Percentiles rank a stretch among this genome's conserved stretches.
phyloP scores from a whole-genome alignment of 1,140 invertebrate species.

The Chrysopa pallens region DNA sequence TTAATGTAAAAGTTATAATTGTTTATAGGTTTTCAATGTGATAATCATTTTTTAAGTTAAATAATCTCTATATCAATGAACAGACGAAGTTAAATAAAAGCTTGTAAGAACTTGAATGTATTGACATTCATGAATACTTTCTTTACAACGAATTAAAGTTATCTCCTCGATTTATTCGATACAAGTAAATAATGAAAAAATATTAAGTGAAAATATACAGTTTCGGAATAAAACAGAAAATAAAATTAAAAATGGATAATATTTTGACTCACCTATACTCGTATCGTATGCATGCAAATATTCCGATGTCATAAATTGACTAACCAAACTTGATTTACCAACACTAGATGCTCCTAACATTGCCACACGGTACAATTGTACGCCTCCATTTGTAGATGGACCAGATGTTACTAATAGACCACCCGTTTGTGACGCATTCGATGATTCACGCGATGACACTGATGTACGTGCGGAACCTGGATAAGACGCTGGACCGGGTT shows the following conservation, averaged over 20 bases:
- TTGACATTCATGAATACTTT: too few relatives aligned
- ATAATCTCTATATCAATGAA: too few relatives aligned
- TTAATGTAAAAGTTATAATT: too few relatives aligned
- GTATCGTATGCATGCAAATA: conserved; percentile 87
- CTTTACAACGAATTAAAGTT: too few relatives aligned
- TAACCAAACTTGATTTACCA: conserved; percentile 83
- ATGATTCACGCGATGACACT: conserved; percentile 44
- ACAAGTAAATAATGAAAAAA: too few relatives aligned
- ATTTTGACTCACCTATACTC: conserved; percentile 49
- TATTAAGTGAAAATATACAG: too few relatives aligned
- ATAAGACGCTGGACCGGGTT: conserved; percentile 30
- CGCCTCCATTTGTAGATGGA: conserved; percentile 26
- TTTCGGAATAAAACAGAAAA: too few relatives aligned
- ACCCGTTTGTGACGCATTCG: conserved; percentile 20
- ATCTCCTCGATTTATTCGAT: too few relatives aligned
- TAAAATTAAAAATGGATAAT: neutral
- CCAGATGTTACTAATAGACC: conserved; percentile 19
- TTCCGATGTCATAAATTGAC: conserved; percentile 96
- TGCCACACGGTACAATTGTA: conserved; percentile 47
- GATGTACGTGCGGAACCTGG: conserved; percentile 53
- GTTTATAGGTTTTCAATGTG: too few relatives aligned
- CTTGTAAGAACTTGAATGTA: too few relatives aligned
- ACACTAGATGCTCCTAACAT: conserved; percentile 78
- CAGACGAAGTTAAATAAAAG: too few relatives aligned
- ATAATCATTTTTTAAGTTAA: too few relatives aligned